Percentiles rank a stretch among this genome's conserved stretches.
phyloP scores from a whole-genome alignment of 2,113 vertebrate species.

The Nyctibius bracteatus region DNA sequence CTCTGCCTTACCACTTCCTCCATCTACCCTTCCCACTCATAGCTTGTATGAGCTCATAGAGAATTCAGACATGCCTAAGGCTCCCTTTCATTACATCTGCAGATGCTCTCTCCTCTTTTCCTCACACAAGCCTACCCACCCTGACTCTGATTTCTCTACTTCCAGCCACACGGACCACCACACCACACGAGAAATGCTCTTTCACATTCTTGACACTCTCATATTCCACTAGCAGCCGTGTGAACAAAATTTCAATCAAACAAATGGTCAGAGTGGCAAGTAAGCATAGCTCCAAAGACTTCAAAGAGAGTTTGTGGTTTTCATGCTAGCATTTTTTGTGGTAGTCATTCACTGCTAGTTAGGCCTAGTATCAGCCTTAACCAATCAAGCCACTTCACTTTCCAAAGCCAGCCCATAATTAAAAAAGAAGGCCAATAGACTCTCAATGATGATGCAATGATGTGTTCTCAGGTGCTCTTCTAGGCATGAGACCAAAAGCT shows the following conservation, averaged over 20 bases:
- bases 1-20: not conserved
- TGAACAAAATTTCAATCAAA: not conserved
- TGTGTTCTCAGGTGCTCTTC: constrained; percentile 27
- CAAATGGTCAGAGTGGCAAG: not conserved
- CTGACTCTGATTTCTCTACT: not conserved
- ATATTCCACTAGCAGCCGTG: not conserved
- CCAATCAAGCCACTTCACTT: constrained; percentile 24
- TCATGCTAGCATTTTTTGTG: not conserved
- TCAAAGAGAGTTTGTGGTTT: constrained; percentile 40
- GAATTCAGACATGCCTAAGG: not conserved
- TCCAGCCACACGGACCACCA: not conserved
- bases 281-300: not conserved
- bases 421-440: not conserved
- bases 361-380: constrained; percentile 2
- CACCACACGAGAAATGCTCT: not conserved
- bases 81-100: not conserved
- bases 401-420: constrained; percentile 24
- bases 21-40: not conserved
- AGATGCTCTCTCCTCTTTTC: not conserved
- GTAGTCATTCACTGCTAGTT: not conserved
- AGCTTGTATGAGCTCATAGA: not conserved
- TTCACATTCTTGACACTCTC: not conserved
- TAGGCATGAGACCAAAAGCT: not conserved
- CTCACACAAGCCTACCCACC: not conserved
- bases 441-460: not conserved